Conservation (phyloP, 2,888 invertebrate species). For the Eupithecia exiguata region DNA sequence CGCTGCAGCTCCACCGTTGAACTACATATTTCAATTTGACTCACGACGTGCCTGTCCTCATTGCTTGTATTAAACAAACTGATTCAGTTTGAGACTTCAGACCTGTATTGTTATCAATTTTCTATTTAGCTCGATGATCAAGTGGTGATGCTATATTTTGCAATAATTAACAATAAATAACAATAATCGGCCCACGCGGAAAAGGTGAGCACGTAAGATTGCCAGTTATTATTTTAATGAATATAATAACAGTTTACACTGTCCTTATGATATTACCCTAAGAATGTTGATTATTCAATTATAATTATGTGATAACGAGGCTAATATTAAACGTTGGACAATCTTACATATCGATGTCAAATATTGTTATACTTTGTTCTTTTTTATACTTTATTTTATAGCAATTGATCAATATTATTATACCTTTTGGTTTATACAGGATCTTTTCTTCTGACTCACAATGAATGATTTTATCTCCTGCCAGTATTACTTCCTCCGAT, state of each 20-base stretch:
- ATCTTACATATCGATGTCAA: neutral
- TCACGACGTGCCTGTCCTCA: constrained; percentile 49
- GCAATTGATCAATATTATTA: neutral
- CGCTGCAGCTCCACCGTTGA: constrained; percentile 39
- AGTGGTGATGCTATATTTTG: constrained; percentile 48
- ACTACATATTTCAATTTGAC: constrained; percentile 53
- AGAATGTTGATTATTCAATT: constrained; percentile 29
- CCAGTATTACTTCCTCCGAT: neutral
- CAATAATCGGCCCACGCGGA: constrained; percentile 55
- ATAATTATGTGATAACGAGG: constrained; percentile 37
- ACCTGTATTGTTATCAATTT: constrained; percentile 17
- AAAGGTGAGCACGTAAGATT: constrained; percentile 47
- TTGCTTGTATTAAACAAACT: constrained; percentile 46
- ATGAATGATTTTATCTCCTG: neutral
- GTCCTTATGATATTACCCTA: constrained; percentile 19
- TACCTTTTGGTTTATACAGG: neutral
- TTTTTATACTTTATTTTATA: too few species aligned
- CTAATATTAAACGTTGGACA: constrained; percentile 23
- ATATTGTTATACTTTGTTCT: neutral
- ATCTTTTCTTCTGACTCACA: neutral
- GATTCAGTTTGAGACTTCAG: neutral
- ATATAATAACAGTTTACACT: constrained; percentile 38
- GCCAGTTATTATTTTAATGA: constrained; percentile 44
- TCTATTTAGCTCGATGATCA: constrained; percentile 40
- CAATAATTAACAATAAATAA: constrained; percentile 45